These are phyloP conservation scores for Cotesia typhae DNA, from an alignment of 1,140 invertebrate species.

Conservation along the genomic window DNA sequence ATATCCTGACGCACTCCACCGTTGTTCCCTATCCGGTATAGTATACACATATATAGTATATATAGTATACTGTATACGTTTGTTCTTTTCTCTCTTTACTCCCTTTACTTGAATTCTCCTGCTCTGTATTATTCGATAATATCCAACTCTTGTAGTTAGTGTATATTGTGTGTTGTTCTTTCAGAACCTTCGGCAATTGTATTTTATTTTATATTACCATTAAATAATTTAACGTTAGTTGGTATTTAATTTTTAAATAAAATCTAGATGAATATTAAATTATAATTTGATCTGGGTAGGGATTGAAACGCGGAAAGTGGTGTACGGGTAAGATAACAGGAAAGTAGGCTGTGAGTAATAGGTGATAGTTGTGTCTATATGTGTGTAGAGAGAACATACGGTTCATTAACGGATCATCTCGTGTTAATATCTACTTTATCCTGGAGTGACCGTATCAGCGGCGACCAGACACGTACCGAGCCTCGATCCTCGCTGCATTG, in stretches of 20 bases:
- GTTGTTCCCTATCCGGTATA: constrained; percentile 32
- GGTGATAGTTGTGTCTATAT: constrained; percentile 52
- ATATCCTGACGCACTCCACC: constrained; percentile 43
- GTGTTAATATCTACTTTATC: constrained; percentile 69
- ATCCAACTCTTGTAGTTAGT: too few species aligned
- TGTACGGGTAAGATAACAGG: constrained; percentile 67
- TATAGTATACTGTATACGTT: too few species aligned
- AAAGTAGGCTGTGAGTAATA: constrained; percentile 64
- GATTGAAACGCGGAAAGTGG: constrained; percentile 48
- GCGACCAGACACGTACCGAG: constrained; percentile 47
- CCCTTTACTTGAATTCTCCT: too few species aligned
- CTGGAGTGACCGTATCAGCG: constrained; percentile 60
- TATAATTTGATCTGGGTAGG: constrained; percentile 26
- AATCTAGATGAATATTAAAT: neutral
- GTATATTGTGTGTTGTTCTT: constrained; percentile 15
- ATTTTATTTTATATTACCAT: neutral
- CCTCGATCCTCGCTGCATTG: neutral
- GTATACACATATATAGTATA: too few species aligned
- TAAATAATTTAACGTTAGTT: too few species aligned
- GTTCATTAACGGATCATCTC: constrained; percentile 69
- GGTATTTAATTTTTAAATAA: too few species aligned
- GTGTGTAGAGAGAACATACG: constrained; percentile 63
- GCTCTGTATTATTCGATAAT: too few species aligned
- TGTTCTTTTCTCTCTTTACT: too few species aligned
- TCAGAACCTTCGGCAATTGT: constrained; percentile 34